A percentile compares a stretch with the other conserved stretches of the same genome.
These are phyloP conservation scores for Pardosa pseudoannulata DNA, from an alignment of 2,888 invertebrate genomes.

Conservation along the genomic window DNA sequence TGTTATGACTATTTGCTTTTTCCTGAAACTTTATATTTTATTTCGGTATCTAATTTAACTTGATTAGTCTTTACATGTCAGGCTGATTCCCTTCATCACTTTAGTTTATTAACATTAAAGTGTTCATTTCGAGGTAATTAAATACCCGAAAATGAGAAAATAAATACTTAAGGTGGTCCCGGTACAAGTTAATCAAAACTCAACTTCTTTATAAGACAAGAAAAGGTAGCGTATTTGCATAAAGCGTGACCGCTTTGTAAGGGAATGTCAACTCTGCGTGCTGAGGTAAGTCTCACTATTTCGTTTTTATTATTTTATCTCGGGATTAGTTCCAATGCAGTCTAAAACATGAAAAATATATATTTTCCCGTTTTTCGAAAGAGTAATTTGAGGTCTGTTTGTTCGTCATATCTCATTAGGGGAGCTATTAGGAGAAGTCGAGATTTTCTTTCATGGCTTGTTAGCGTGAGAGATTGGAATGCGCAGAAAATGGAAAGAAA, in stretches of 20 bases:
- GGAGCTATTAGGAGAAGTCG: not conserved
- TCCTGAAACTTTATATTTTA: too few species aligned
- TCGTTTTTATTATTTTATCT: not conserved
- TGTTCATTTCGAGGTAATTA: not conserved
- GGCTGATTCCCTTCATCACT: too few species aligned
- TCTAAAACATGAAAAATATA: not conserved
- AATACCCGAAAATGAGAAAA: not conserved
- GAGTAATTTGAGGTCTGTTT: not conserved
- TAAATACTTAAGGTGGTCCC: not conserved
- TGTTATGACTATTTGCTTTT: too few species aligned
- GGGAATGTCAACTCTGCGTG: not conserved
- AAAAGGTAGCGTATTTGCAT: not conserved
- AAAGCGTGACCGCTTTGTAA: not conserved
- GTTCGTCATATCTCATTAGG: not conserved
- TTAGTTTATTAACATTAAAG: too few species aligned
- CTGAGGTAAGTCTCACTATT: not conserved
- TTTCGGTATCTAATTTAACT: too few species aligned
- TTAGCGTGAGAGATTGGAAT: constrained; percentile 1
- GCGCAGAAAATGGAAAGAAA: not conserved
- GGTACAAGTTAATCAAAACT: not conserved
- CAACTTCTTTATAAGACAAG: not conserved
- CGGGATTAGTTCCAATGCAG: not conserved
- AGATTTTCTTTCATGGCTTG: not conserved
- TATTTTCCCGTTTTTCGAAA: not conserved
- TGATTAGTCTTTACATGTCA: too few species aligned